phyloP scores from a whole-genome alignment of 1,140 invertebrate species.

The Rhopalosiphum maidis region DNA sequence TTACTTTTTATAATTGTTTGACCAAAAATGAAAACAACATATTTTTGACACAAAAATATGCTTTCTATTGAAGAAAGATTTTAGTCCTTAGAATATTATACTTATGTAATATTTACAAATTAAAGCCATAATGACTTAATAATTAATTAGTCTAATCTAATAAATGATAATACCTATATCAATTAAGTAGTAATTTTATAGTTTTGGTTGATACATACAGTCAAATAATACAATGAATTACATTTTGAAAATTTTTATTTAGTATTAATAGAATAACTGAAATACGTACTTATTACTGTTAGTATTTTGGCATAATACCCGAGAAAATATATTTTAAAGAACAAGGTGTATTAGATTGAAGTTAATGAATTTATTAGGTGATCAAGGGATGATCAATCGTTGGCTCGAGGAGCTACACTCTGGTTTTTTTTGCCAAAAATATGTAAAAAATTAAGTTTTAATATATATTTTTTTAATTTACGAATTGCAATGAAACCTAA shows the following conservation, averaged over 20 bases:
- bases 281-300: background rate
- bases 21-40: too few relatives aligned
- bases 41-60: background rate
- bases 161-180: background rate
- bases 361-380: constrained; percentile 20
- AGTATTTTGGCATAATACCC: background rate
- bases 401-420: background rate
- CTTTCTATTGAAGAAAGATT: background rate
- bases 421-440: background rate
- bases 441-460: background rate
- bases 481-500: background rate
- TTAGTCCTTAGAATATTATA: background rate
- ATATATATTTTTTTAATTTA: background rate
- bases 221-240: background rate
- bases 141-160: background rate
- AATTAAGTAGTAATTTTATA: background rate
- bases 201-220: background rate
- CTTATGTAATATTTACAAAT: background rate
- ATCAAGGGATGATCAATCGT: background rate
- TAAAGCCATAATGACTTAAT: background rate
- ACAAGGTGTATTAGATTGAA: background rate
- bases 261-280: background rate
- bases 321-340: background rate
- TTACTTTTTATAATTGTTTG: too few relatives aligned
- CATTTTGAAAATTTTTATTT: background rate